phyloP scores from a whole-genome alignment of 1,140 invertebrate species.

The Aphelinus atriplicis region DNA sequence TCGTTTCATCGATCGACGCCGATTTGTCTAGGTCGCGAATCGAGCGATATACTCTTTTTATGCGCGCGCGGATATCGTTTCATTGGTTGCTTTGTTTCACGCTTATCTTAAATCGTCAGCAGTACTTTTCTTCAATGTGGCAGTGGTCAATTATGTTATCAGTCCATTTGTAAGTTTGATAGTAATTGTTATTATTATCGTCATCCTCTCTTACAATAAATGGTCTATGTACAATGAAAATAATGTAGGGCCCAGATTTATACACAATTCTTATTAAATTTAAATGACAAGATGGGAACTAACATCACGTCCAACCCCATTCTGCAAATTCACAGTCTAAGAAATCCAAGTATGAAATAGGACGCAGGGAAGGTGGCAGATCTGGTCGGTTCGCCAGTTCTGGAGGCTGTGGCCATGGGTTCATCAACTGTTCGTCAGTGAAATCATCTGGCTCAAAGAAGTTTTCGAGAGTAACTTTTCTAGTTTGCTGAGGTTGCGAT shows the following conservation, averaged over 20 bases:
- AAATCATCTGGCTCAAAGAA: constrained; percentile 29
- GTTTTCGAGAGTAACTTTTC: constrained; percentile 53
- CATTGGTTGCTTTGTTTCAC: background rate
- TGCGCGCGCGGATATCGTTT: no score
- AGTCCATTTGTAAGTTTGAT: no score
- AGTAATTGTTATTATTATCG: no score
- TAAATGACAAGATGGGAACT: background rate
- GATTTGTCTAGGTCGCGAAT: no score
- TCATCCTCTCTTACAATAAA: no score
- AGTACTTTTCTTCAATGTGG: background rate
- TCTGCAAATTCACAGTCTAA: constrained; percentile 60
- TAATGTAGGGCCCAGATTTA: background rate
- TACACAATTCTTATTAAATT: background rate
- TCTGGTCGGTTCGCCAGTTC: constrained; percentile 60
- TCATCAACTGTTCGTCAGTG: constrained; percentile 27
- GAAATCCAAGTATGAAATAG: constrained; percentile 67
- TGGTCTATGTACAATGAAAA: background rate
- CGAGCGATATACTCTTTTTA: no score
- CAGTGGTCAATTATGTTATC: no score
- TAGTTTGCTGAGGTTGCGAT: constrained; percentile 47
- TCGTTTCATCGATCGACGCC: no score
- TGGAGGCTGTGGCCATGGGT: constrained; percentile 57
- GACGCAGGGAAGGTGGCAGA: constrained; percentile 71
- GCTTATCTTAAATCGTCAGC: background rate
- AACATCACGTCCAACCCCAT: constrained; percentile 64